These are phyloP conservation scores for Prionailurus bengalensis DNA, from an alignment of 2,113 vertebrate species.

Conservation along the genomic window DNA sequence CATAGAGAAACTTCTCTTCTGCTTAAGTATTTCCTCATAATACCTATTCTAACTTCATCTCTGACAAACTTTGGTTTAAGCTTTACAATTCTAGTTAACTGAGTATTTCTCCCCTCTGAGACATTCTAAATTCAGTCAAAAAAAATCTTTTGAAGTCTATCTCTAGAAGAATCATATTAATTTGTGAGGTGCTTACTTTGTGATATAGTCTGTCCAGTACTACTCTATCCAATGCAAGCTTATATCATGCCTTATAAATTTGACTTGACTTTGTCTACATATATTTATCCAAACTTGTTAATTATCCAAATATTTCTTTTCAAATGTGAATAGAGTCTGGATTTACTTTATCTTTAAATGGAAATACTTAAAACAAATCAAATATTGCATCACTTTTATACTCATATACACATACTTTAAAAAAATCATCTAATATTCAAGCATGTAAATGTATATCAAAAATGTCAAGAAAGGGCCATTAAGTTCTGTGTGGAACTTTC, in stretches of 20 bases:
- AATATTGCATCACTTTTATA: not conserved
- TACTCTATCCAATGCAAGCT: not conserved
- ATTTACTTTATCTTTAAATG: not conserved
- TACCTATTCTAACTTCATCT: conserved; percentile 31
- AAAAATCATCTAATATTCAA: not conserved
- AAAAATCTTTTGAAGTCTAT: not conserved
- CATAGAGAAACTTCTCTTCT: not conserved
- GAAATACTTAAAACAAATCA: not conserved
- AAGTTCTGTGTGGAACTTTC: not conserved
- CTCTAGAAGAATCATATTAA: not conserved
- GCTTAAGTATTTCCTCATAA: conserved; percentile 26
- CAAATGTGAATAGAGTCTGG: not conserved
- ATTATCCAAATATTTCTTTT: not conserved
- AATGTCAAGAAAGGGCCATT: not conserved
- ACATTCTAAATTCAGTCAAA: not conserved
- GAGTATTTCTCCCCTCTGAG: not conserved
- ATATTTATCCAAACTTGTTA: not conserved
- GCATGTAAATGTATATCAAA: not conserved
- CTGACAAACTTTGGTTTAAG: conserved; percentile 19
- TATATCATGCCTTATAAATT: not conserved
- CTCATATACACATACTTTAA: not conserved
- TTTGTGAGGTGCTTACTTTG: not conserved
- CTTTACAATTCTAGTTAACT: conserved; percentile 10
- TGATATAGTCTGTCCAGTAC: not conserved
- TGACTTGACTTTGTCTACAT: not conserved